These are phyloP conservation scores for Zosterops pallidus DNA, from an alignment of 2,113 vertebrate species.

Conservation along the genomic window DNA sequence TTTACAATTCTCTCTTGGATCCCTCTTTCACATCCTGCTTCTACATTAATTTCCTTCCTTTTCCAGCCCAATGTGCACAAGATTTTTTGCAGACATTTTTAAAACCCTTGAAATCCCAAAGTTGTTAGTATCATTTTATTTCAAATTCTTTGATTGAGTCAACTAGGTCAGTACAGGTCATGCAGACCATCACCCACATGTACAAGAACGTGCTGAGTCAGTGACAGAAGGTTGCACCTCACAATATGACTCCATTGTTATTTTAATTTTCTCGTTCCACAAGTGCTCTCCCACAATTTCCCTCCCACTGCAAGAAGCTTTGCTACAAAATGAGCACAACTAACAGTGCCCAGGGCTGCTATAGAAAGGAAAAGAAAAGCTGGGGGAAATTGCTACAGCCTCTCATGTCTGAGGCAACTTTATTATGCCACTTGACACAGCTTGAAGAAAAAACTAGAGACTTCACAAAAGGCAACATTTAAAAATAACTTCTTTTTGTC, in stretches of 20 bases:
- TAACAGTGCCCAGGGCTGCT: slow-evolving; percentile 28
- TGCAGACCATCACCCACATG: slow-evolving; percentile 2
- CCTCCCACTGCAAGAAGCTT: slow-evolving; percentile 57
- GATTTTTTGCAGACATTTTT: not conserved
- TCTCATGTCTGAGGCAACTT: slow-evolving; percentile 53
- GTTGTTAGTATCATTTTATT: not conserved
- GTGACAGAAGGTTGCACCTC: slow-evolving; percentile 45
- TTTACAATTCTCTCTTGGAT: not conserved
- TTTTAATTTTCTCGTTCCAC: slow-evolving; percentile 55
- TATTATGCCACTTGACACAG: slow-evolving; percentile 60
- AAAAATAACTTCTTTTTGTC: slow-evolving; percentile 37
- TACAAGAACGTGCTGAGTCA: slow-evolving; percentile 14
- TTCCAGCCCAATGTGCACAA: not conserved
- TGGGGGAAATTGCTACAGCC: slow-evolving; percentile 34
- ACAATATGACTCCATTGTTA: slow-evolving; percentile 42
- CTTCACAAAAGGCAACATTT: slow-evolving; percentile 49
- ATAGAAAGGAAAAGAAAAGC: slow-evolving; percentile 50
- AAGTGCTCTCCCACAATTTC: slow-evolving; percentile 51
- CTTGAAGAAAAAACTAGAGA: slow-evolving; percentile 38
- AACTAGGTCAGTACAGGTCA: slow-evolving; percentile 15
- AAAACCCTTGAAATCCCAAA: not conserved
- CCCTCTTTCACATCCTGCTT: not conserved
- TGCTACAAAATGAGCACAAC: slow-evolving; percentile 57
- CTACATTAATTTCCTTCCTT: not conserved
- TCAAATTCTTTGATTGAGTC: slow-evolving; percentile 20